A percentile compares a stretch with the other conserved stretches of the same genome.
Conservation (phyloP, 2,113 vertebrate genomes). For the Chitala chitala region DNA sequence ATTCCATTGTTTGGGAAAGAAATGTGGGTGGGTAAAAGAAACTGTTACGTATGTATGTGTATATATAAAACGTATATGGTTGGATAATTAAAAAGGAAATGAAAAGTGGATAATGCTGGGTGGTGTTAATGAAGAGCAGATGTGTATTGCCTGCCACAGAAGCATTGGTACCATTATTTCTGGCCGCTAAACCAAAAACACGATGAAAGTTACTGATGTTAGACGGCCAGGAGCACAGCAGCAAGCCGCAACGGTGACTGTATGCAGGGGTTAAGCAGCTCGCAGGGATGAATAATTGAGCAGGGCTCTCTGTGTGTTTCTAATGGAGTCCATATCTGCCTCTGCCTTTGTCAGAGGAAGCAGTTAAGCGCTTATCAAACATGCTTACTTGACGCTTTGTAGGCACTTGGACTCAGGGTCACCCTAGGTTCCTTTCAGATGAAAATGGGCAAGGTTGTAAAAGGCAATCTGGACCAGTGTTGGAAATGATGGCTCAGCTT, state of each 20-base stretch:
- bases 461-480: too few species aligned
- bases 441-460: too few species aligned
- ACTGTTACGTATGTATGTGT: too few species aligned
- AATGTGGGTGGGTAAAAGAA: too few species aligned
- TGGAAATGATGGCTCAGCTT: too few species aligned
- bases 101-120: too few species aligned
- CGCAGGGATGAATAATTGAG: conserved; percentile 10
- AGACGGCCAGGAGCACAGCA: not conserved
- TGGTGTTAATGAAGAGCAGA: too few species aligned
- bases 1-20: too few species aligned
- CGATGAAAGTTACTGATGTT: not conserved
- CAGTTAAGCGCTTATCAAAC: not conserved
- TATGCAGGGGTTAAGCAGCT: not conserved
- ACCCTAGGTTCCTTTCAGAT: not conserved
- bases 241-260: not conserved
- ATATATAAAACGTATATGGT: too few species aligned
- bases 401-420: too few species aligned
- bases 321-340: conserved; percentile 5
- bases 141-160: not conserved
- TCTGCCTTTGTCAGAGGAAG: not conserved
- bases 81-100: too few species aligned
- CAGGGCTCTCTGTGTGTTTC: not conserved
- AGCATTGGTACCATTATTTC: not conserved
- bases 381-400: not conserved
- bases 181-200: not conserved